phyloP scores from a whole-genome alignment of 2,888 invertebrate genomes.

The Oscheius myriophilus region DNA sequence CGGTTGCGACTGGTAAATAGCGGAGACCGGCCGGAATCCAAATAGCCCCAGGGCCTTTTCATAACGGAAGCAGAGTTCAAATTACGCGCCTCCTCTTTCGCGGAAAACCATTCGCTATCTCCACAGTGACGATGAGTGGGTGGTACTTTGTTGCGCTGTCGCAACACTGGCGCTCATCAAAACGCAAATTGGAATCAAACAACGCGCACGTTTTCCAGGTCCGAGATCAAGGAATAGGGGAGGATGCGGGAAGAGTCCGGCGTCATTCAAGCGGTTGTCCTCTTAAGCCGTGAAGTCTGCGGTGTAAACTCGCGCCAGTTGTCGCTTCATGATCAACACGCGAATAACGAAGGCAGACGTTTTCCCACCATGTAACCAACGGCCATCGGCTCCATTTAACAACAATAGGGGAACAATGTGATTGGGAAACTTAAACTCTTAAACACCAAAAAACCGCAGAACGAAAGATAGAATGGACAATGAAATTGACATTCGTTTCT shows the following conservation, averaged over 20 bases:
- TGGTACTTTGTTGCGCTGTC: background rate
- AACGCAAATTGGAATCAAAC: conserved; percentile 20
- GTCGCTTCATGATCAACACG: conserved; percentile 4
- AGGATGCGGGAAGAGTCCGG: conserved; percentile 5
- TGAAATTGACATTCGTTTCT: too few species aligned
- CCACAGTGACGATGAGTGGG: background rate
- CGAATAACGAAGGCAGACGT: conserved; percentile 14
- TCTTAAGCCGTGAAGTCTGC: conserved; percentile 10
- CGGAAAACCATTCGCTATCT: background rate
- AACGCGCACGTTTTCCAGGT: background rate
- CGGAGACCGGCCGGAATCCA: conserved; percentile 13
- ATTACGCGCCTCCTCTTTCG: background rate
- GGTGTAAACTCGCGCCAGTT: conserved; percentile 27
- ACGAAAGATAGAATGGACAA: too few species aligned
- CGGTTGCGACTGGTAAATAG: background rate
- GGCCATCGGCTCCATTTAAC: too few species aligned
- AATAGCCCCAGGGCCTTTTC: conserved; percentile 8
- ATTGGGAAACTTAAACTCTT: too few species aligned
- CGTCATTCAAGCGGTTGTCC: conserved; percentile 11
- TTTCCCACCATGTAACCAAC: too few species aligned
- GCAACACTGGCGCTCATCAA: background rate
- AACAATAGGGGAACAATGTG: too few species aligned
- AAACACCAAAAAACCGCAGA: too few species aligned
- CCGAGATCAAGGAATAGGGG: background rate
- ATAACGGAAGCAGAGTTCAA: conserved; percentile 21